Conservation (phyloP, 2,113 vertebrate genomes). For the Anoplopoma fimbria region DNA sequence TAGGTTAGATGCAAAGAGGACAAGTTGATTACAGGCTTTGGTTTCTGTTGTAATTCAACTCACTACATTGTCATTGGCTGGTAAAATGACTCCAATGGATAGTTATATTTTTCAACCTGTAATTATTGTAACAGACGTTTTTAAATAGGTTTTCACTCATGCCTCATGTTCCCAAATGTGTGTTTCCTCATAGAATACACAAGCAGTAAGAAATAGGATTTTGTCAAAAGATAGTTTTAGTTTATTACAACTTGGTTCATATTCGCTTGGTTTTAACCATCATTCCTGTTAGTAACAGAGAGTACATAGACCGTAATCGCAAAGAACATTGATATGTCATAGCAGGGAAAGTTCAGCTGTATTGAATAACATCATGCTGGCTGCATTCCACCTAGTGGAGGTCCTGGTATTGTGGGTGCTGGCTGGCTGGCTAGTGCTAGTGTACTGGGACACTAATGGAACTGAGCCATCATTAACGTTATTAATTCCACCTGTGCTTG, state of each 20-base stretch:
- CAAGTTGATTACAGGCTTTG: constrained; percentile 68
- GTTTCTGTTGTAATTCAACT: constrained; percentile 70
- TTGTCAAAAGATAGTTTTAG: background rate
- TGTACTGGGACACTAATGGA: background rate
- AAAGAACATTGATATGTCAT: background rate
- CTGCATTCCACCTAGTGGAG: background rate
- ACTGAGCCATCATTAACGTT: background rate
- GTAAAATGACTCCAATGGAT: constrained; percentile 51
- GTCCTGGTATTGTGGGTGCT: background rate
- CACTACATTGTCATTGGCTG: constrained; percentile 70
- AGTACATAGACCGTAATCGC: background rate
- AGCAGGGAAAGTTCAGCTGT: background rate
- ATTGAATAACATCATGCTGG: background rate
- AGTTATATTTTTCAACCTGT: constrained; percentile 67
- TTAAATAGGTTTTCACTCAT: constrained; percentile 59
- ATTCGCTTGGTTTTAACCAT: background rate
- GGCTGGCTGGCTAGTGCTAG: background rate
- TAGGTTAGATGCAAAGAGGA: constrained; percentile 56
- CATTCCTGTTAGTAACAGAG: background rate
- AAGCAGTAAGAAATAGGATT: background rate
- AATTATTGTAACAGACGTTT: constrained; percentile 71
- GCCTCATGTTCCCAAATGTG: constrained; percentile 34
- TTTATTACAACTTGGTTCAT: background rate
- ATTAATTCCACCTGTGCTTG: background rate
- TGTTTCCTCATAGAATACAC: constrained; percentile 33